Evolutionary conservation across 2,888 invertebrate species (phyloP), one percentile per base, ranked within the genome.

Genomic region (Xestia ashworthii): DNA sequence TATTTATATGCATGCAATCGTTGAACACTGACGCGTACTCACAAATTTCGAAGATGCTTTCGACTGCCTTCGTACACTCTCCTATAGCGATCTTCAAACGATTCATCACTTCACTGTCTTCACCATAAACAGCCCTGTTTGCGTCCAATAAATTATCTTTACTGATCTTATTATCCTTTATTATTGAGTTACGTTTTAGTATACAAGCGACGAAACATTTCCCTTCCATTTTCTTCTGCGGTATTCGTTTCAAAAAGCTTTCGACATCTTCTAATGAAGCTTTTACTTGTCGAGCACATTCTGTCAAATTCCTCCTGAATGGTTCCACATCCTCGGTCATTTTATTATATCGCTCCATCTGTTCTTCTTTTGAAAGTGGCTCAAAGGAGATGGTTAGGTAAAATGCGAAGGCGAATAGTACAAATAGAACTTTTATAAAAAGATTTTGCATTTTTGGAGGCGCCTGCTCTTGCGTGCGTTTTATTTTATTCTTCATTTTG

Each of bases 151-250:
- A 92, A 38, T 92, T 91, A 0, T 91, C 87, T 19, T 85, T 87
- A 48, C 91, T 90, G 11, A 96, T 91, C 86, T 95, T 96, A 74
- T 96, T 95, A 8, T 94, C 93, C 22, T 88, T 91, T 81, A 96
- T 96, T 5, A 96, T 94, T 0, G 90, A 83, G 77, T 95, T 96
- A 1, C 96, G 89, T 82, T 94, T 96, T 3, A 96, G 80, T 53
- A 96, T 96, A 76, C 96, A 96, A 0, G 96, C 96, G 3, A 96
- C 96, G 79, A 96, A 95, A 70, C 96, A 96, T 90, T 96, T 96
- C 0, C 96, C 96, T 82, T 95, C 92, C 86, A 92, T 83, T 0
- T 94, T 90, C 0, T 91, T 86, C 68, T 96, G 96, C 0, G 96
- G 96, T 58, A 95, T 90, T 69, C 95, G 89, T 84, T 96, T 96